Conservation (phyloP, 1,140 invertebrate genomes). For the Drosophila arizonae region DNA sequence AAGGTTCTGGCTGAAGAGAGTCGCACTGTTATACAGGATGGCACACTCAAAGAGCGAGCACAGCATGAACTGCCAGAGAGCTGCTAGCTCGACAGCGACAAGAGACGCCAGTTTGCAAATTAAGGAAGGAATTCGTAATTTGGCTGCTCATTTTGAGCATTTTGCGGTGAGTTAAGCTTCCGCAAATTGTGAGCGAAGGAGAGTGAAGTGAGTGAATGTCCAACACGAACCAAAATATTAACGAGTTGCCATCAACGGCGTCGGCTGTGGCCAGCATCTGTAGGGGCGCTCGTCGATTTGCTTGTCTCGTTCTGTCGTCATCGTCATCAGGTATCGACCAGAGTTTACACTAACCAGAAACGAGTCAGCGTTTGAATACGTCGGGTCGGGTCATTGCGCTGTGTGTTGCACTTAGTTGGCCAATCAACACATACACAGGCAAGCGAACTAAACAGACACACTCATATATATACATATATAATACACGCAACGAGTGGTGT, state of each 20-base stretch:
- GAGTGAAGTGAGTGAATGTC: conserved; percentile 6
- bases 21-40: conserved; percentile 29
- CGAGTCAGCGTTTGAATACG: conserved; percentile 80
- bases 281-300: conserved; percentile 23
- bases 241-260: conserved; percentile 35
- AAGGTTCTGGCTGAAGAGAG: background rate
- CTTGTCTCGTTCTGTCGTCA: conserved; percentile 13
- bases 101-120: conserved; percentile 44
- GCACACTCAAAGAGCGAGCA: conserved; percentile 16
- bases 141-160: conserved; percentile 73
- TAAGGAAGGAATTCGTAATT: conserved; percentile 78
- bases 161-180: conserved; percentile 71
- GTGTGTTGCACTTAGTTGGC: conserved; percentile 59
- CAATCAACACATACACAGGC: conserved; percentile 21
- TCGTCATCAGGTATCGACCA: conserved; percentile 54
- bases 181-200: conserved; percentile 46
- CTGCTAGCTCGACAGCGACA: too few species aligned
- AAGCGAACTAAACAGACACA: background rate
- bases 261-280: conserved; percentile 22
- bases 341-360: conserved; percentile 66
- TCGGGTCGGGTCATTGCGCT: conserved; percentile 81
- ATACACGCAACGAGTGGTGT: background rate
- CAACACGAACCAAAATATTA: conserved; percentile 1
- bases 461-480: conserved; percentile 8
- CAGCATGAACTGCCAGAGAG: too few species aligned